These are phyloP conservation scores for Arrhamphus sclerolepis DNA, from an alignment of 2,797 vertebrate species.

Conservation along the genomic window DNA sequence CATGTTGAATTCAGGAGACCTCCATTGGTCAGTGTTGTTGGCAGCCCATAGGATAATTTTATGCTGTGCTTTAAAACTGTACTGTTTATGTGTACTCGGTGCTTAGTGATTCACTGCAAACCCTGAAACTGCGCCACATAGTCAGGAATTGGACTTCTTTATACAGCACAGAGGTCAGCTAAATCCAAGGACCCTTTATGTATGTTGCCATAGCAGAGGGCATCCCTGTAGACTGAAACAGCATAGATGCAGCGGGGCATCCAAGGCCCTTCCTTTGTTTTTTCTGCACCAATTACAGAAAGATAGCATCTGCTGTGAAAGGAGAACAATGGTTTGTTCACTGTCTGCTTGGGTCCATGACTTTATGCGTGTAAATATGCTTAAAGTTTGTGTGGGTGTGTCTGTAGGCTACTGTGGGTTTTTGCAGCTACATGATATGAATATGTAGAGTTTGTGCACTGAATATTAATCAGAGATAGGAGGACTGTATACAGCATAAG, in stretches of 20 bases:
- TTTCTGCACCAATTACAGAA: constrained; percentile 80
- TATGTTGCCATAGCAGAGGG: constrained; percentile 56
- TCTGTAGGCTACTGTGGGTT: constrained; percentile 51
- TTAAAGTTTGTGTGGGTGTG: constrained; percentile 50
- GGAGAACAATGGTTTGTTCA: constrained; percentile 78
- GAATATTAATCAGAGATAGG: constrained; percentile 59
- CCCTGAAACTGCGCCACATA: constrained; percentile 67
- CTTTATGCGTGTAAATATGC: constrained; percentile 35
- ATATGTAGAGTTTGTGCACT: constrained; percentile 44
- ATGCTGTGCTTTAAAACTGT: constrained; percentile 29
- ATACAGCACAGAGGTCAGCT: constrained; percentile 59
- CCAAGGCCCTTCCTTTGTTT: constrained; percentile 81
- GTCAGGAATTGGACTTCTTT: constrained; percentile 63
- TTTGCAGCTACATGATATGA: constrained; percentile 50
- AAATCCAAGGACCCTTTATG: constrained; percentile 59
- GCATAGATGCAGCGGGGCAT: constrained; percentile 63
- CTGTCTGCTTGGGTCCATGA: constrained; percentile 53
- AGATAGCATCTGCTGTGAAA: constrained; percentile 79
- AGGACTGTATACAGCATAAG: constrained; percentile 52
- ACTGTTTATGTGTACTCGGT: constrained; percentile 28
- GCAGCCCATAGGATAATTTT: constrained; percentile 37
- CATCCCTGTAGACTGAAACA: constrained; percentile 64
- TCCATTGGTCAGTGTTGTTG: constrained; percentile 17
- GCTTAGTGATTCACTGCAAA: constrained; percentile 54
- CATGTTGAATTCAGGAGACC: constrained; percentile 26